A percentile compares a stretch with the other conserved stretches of the same genome.
Evolutionary conservation across 2,797 vertebrate genomes (phyloP).

Genomic region (Eidolon dupreanum): DNA sequence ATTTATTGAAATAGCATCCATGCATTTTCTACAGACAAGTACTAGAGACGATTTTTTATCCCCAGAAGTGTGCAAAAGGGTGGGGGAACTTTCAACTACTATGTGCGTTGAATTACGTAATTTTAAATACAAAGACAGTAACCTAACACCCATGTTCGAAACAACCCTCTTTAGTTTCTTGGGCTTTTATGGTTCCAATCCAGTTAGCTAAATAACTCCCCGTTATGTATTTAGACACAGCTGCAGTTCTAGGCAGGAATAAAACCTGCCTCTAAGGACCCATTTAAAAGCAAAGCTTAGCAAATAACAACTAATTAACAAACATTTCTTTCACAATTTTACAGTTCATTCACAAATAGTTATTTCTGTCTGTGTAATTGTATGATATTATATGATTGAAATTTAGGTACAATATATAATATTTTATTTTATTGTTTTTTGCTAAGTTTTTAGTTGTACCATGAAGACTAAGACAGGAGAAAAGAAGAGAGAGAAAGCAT

Average conservation of each 20-base stretch:
- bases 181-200: neutral
- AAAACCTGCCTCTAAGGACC: neutral
- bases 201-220: neutral
- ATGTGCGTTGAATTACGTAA: neutral
- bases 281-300: neutral
- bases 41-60: neutral
- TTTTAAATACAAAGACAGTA: neutral
- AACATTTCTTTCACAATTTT: neutral
- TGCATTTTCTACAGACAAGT: neutral
- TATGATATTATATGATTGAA: neutral
- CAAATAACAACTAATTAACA: neutral
- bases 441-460: neutral
- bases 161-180: neutral
- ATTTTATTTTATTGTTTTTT: neutral
- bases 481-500: neutral
- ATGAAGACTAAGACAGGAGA: neutral
- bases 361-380: neutral
- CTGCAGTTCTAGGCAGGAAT: neutral
- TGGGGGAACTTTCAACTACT: rapidly evolving
- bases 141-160: neutral
- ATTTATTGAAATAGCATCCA: neutral
- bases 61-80: neutral
- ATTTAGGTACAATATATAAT: neutral
- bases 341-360: neutral
- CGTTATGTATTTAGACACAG: neutral